phyloP scores from a whole-genome alignment of 2,113 vertebrate genomes.

The Nibea albiflora region DNA sequence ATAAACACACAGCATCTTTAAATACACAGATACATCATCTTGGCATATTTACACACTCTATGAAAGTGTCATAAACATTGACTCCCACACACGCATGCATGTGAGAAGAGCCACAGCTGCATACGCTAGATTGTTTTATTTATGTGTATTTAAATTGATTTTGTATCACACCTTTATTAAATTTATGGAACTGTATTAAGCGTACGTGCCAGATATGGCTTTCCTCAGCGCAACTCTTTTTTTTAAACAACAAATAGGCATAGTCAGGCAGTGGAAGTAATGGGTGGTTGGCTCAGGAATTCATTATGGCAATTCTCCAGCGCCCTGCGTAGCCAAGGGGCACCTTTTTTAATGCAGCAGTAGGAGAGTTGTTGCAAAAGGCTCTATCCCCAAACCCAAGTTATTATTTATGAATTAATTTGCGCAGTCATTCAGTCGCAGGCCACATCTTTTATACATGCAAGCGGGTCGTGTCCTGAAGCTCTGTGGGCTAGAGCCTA shows the following conservation, averaged over 20 bases:
- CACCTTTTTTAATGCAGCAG: slow-evolving; percentile 81
- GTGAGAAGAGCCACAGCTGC: slow-evolving; percentile 29
- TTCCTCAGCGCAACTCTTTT: slow-evolving; percentile 73
- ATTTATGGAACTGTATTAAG: slow-evolving; percentile 67
- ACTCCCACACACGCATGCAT: slow-evolving; percentile 19
- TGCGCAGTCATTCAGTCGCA: slow-evolving; percentile 81
- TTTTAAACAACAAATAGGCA: slow-evolving; percentile 79
- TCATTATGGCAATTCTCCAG: slow-evolving; percentile 84
- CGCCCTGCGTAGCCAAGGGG: slow-evolving; percentile 77
- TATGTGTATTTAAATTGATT: slow-evolving; percentile 58
- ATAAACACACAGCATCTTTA: slow-evolving; percentile 38
- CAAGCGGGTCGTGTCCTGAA: slow-evolving; percentile 81
- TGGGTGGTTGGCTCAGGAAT: slow-evolving; percentile 81
- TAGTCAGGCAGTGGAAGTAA: slow-evolving; percentile 82
- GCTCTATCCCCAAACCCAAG: slow-evolving; percentile 78
- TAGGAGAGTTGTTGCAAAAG: slow-evolving; percentile 77
- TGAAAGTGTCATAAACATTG: slow-evolving; percentile 50
- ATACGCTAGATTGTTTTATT: slow-evolving; percentile 56
- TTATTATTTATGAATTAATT: slow-evolving; percentile 86
- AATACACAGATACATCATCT: slow-evolving; percentile 51
- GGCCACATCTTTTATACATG: slow-evolving; percentile 83
- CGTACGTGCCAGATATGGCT: slow-evolving; percentile 58
- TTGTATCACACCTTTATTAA: slow-evolving; percentile 49
- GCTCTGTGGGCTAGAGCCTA: slow-evolving; percentile 55
- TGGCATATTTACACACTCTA: slow-evolving; percentile 68